Evolutionary conservation across 2,797 vertebrate genomes (phyloP), one percentile per base, ranked within the genome.

Genomic region (Mareca strepera): DNA sequence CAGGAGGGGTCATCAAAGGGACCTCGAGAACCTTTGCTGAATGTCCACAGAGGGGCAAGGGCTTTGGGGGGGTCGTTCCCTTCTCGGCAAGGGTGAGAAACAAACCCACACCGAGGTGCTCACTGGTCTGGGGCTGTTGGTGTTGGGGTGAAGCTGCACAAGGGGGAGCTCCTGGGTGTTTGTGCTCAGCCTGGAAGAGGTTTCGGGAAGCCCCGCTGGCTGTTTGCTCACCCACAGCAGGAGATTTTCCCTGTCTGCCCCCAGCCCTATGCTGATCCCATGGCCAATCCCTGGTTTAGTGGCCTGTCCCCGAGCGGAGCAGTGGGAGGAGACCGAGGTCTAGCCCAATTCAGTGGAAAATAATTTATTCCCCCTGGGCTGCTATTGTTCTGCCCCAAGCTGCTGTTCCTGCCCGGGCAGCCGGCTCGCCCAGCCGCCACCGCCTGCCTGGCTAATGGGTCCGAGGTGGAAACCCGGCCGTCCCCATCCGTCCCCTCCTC

Each of bases 321-420:
- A 50, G 77, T 44, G 89, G 86, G 84, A 96, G 62, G 86, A 64
- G 84, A 16, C 23, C 0, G 8, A 92, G 81, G 72, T 4, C 50
- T 37, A 82, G 37, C 43, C 75, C 62, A 81, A 0, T 37, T 70
- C 86, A 9, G 23, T 93, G 94, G 93, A 91, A 96, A 96, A 93
- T 59, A 58, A 77, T 90, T 84, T 82, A 72, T 46, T 83, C 37
- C 86, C 92, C 68, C 56, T 1, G 1, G 86, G 93, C 92, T 93
- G 84, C 88, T 80, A 87, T 95, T 95, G 95, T 85, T 82, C 75
- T 66, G 94, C 84, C 84, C 90, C 1, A 33, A 69, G 91, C 14
- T 7, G 92, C 84, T 46, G 91, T 74, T 92, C 90, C 93, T 92
- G 89, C 92, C 67, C 0, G 5, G 46, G 81, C 46, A 3, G 66